Conservation (phyloP, 2,797 vertebrate genomes). For the Anniella stebbinsi region DNA sequence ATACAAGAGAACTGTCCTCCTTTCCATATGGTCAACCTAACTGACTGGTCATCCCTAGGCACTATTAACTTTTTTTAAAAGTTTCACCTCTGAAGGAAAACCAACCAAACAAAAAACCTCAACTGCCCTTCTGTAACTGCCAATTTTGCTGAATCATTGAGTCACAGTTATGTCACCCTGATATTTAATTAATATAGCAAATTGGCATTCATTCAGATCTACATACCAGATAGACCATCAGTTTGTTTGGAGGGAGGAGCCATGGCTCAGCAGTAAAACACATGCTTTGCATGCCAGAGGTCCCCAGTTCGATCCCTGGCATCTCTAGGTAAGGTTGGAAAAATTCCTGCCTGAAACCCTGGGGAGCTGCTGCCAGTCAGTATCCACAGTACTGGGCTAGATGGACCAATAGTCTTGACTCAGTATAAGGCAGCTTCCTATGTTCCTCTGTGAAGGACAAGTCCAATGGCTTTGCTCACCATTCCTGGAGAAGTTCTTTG, state of each 20-base stretch:
- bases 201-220: background rate
- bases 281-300: too few species aligned
- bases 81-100: background rate
- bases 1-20: too few species aligned
- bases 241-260: constrained; percentile 58
- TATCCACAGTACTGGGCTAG: too few species aligned
- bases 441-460: too few species aligned
- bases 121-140: background rate
- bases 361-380: too few species aligned
- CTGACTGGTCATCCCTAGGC: background rate
- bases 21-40: too few species aligned
- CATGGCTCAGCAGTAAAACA: too few species aligned
- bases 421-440: too few species aligned
- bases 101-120: background rate
- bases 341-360: too few species aligned
- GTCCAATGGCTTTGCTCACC: constrained; percentile 50
- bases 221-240: background rate
- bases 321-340: too few species aligned
- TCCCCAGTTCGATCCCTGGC: too few species aligned
- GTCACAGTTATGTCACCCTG: background rate
- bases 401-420: too few species aligned
- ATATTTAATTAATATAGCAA: constrained; percentile 1
- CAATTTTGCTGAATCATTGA: background rate
- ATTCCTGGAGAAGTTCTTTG: constrained; percentile 29
- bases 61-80: background rate